Evolutionary conservation across 2,888 invertebrate species (phyloP), one percentile per base, ranked within the genome.

Genomic region (Gandaritis pyraliata): DNA sequence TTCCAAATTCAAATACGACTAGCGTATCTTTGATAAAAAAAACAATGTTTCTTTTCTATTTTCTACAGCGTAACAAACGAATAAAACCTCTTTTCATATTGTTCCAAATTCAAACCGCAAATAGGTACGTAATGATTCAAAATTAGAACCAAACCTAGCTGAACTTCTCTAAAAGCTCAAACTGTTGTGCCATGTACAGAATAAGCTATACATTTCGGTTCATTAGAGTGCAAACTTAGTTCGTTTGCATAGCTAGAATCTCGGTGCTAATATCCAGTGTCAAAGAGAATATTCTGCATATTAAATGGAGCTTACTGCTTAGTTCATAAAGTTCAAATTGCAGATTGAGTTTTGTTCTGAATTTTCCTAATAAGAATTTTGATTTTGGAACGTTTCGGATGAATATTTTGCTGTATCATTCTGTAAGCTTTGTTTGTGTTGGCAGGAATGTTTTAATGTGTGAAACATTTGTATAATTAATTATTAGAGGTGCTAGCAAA

Each of bases 261-360:
- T 51, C 47, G 47, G 15, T 52, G 56, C 61, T 56, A 55, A 61
- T 56, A 61, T 47, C 23, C 33, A 51, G 58, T 52, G 51, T 58
- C 58, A 61, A 47, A 56, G 56, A 61, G 47, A 56, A 23, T 47
- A 39, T 16, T 51, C 38, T 56, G 51, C 51, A 52, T 52, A 47
- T 51, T 50, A 29, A 45, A 54, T 11, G 38, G 39, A 11, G 38
- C 39, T 39, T 58, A 58, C 53, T 48, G 30, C 41, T 7, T 16
- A 5, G 41, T 8, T 4, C 8, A 45, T 55, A 59, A 41, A 53
- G 59, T 49, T 50, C 16, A 39, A 50, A 46, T 16, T 55, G 10
- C 10, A 12, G 7, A 36, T 8, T 1, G 2, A 45, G 36, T 48
- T 38, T 38, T 47, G 46, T 12, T 36, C 13, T 23, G 15, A 47